Conservation (phyloP, 2,888 invertebrate genomes). For the Dastarcus helophoroides region DNA sequence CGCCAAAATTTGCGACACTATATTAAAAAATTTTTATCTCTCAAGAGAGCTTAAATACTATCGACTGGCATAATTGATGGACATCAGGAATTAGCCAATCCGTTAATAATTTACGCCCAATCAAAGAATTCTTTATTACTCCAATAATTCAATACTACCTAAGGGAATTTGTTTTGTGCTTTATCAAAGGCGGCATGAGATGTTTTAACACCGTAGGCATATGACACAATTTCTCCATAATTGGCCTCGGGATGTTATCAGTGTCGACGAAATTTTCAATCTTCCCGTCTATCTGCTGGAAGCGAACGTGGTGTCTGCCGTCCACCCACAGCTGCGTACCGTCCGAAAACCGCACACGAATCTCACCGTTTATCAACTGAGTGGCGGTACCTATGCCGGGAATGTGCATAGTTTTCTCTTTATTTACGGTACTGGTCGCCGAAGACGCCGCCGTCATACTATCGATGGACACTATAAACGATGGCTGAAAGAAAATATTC, state of each 20-base stretch:
- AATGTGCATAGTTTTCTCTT: conserved; percentile 26
- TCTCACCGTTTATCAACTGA: conserved; percentile 31
- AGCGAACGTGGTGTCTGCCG: conserved; percentile 30
- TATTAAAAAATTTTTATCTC: too few relatives aligned
- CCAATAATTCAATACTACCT: conserved; percentile 9
- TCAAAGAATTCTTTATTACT: too few relatives aligned
- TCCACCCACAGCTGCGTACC: conserved; percentile 33
- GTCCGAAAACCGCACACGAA: conserved; percentile 31
- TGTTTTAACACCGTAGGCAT: conserved; percentile 39
- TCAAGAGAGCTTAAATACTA: too few relatives aligned
- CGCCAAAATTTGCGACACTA: too few relatives aligned
- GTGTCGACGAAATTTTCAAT: conserved; percentile 27
- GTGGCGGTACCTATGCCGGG: conserved; percentile 33
- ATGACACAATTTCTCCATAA: conserved; percentile 38
- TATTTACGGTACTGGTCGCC: conserved; percentile 17
- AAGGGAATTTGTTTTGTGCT: conserved; percentile 18
- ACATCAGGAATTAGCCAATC: too few relatives aligned
- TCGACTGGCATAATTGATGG: too few relatives aligned
- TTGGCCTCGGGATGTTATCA: conserved; percentile 30
- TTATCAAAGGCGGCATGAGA: conserved; percentile 30
- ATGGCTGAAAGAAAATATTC: conserved; percentile 25
- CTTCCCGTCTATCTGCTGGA: conserved; percentile 30
- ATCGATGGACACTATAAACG: conserved; percentile 29
- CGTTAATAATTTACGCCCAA: too few relatives aligned
- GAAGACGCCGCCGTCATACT: conserved; percentile 18